phyloP scores from a whole-genome alignment of 37 sponge, comb jelly and placozoan species.

The Hexactinellida sp. region DNA sequence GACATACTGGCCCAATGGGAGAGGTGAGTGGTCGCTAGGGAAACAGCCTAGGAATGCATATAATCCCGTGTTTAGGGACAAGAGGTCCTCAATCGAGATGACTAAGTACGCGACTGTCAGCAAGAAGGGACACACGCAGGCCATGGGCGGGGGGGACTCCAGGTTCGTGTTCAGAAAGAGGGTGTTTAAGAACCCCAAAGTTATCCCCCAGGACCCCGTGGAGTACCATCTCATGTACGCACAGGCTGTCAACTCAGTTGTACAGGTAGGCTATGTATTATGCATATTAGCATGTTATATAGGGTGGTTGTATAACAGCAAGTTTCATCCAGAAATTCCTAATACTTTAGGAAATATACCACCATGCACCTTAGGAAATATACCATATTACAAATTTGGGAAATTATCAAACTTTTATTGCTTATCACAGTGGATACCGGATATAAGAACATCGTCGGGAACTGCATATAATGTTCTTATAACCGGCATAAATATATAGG shows the following conservation, averaged over 20 bases:
- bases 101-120: conserved; percentile 76
- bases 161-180: conserved; percentile 85
- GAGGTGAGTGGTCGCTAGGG: conserved; percentile 21
- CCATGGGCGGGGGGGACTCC: conserved; percentile 81
- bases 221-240: conserved; percentile 94
- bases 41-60: not conserved
- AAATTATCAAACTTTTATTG: no score
- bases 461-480: no score
- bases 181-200: conserved; percentile 76
- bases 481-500: no score
- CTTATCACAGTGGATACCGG: no score
- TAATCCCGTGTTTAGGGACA: conserved; percentile 44
- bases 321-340: not conserved
- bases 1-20: conserved; percentile 93
- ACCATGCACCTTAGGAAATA: no score
- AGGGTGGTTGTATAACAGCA: no score
- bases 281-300: no score
- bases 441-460: no score
- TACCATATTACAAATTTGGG: no score
- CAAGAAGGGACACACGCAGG: conserved; percentile 44
- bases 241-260: conserved; percentile 80
- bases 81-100: conserved; percentile 71
- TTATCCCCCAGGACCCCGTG: conserved; percentile 89
- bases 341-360: no score
- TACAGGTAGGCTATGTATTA: conserved; percentile 44